Conservation (phyloP, 2,888 invertebrate genomes). For the Coleophora flavipennella region DNA sequence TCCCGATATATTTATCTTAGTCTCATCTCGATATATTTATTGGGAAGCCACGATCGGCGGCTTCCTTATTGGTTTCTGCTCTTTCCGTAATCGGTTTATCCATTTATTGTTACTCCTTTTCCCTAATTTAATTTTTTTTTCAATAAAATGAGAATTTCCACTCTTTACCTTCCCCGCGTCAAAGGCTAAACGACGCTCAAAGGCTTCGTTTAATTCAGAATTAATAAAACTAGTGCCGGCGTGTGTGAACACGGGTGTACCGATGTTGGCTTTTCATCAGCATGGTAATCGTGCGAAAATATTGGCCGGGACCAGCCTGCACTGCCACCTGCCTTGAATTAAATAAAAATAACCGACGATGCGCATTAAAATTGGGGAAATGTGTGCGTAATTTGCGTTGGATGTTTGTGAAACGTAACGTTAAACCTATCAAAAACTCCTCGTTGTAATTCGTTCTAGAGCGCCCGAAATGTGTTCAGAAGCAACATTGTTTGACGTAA, state of each 20-base stretch:
- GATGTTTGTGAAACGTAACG: conserved; percentile 42
- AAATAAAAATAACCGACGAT: conserved; percentile 66
- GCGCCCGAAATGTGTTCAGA: not conserved
- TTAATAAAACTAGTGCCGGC: conserved; percentile 35
- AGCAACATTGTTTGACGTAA: too few species aligned
- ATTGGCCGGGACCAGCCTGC: conserved; percentile 38
- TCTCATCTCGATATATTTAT: conserved; percentile 66
- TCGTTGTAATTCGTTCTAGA: not conserved
- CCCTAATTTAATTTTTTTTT: conserved; percentile 18
- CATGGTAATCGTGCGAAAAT: conserved; percentile 70
- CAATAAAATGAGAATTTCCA: not conserved
- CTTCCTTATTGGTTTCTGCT: conserved; percentile 47
- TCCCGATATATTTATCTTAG: conserved; percentile 62
- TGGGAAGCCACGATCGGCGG: conserved; percentile 49
- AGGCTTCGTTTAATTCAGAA: conserved; percentile 36
- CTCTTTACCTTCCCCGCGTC: conserved; percentile 1
- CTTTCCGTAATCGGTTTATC: conserved; percentile 34
- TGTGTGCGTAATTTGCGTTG: conserved; percentile 40
- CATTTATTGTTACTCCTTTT: conserved; percentile 38
- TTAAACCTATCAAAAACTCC: conserved; percentile 33
- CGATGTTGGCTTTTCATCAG: conserved; percentile 70
- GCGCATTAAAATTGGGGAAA: conserved; percentile 46
- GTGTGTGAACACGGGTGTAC: conserved; percentile 38
- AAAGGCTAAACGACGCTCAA: conserved; percentile 17
- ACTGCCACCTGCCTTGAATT: conserved; percentile 63